Conservation (phyloP, 2,113 vertebrate species). For the Origma solitaria region DNA sequence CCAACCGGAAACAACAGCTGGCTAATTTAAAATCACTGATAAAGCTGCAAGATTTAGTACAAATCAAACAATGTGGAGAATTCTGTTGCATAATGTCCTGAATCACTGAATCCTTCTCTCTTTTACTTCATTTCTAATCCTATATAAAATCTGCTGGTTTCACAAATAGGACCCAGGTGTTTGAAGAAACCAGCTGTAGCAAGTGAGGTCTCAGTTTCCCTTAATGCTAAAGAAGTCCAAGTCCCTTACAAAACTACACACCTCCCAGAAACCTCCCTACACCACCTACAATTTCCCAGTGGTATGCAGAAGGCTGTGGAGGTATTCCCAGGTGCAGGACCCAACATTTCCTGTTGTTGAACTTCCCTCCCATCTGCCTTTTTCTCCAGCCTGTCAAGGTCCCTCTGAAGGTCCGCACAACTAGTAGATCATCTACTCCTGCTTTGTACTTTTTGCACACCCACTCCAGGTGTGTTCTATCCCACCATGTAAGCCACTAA, state of each 20-base stretch:
- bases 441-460: not conserved
- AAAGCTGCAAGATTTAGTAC: not conserved
- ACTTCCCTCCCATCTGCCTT: not conserved
- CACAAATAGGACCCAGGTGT: not conserved
- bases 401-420: not conserved
- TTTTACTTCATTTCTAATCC: not conserved
- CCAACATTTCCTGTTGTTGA: not conserved
- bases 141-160: not conserved
- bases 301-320: accelerated
- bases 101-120: not conserved
- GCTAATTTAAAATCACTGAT: slow-evolving; percentile 2
- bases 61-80: not conserved
- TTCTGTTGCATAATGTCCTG: not conserved
- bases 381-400: not conserved
- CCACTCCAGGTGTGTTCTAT: not conserved
- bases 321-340: not conserved
- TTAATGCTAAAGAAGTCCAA: not conserved
- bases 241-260: not conserved
- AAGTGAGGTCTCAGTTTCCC: not conserved
- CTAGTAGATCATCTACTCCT: not conserved
- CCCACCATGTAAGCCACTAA: not conserved
- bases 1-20: slow-evolving; percentile 20
- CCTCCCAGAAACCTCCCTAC: not conserved
- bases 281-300: not conserved
- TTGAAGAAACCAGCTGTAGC: not conserved